phyloP scores from a whole-genome alignment of 1,140 invertebrate species.

The Trichogramma pretiosum region DNA sequence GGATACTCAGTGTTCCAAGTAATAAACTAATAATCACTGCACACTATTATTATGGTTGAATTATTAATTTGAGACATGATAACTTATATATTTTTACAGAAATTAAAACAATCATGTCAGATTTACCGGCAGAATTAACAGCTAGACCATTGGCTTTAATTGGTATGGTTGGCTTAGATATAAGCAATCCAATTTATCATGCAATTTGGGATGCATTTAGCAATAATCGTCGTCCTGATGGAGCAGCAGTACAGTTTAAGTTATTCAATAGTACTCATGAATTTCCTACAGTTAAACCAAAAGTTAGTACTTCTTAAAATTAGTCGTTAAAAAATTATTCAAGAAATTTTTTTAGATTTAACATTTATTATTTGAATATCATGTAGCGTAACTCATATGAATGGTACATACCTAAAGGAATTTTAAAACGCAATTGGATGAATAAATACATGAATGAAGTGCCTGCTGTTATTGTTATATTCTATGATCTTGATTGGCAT shows the following conservation, averaged over 20 bases:
- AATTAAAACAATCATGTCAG: conserved; percentile 41
- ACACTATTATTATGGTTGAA: no score
- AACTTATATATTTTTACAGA: conserved; percentile 11
- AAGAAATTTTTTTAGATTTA: background rate
- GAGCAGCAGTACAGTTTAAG: conserved; percentile 78
- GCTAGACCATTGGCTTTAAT: conserved; percentile 74
- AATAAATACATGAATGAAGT: conserved; percentile 84
- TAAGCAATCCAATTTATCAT: conserved; percentile 76
- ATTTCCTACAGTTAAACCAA: conserved; percentile 83
- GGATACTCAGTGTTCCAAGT: no score
- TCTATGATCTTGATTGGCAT: conserved; percentile 97
- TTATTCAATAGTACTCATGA: conserved; percentile 68
- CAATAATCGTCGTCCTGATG: conserved; percentile 68
- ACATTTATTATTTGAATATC: background rate
- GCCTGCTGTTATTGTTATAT: conserved; percentile 87
- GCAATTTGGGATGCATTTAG: conserved; percentile 88
- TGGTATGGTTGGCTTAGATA: conserved; percentile 77
- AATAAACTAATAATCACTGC: no score
- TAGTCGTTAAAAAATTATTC: background rate
- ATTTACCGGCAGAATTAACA: conserved; percentile 67
- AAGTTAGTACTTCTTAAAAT: conserved; percentile 44
- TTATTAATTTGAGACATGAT: no score
- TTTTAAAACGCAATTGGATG: conserved; percentile 93
- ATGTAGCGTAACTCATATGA: conserved; percentile 79
- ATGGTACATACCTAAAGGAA: conserved; percentile 93